Conservation (phyloP, 2,888 invertebrate genomes). For the Thera obeliscata region DNA sequence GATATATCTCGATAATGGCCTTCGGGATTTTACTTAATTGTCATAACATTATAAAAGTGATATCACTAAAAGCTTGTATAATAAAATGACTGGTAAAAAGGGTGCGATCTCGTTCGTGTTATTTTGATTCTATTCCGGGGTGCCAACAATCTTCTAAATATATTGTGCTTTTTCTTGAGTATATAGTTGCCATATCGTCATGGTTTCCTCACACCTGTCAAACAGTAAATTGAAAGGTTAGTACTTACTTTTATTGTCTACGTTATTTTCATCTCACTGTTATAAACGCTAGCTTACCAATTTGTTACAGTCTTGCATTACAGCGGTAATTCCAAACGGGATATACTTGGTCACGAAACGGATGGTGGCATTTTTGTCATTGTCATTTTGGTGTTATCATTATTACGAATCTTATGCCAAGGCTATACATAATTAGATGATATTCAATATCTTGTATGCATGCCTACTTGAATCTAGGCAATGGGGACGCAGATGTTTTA, state of each 20-base stretch:
- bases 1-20: neutral
- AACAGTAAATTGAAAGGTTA: constrained; percentile 8
- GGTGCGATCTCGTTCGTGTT: neutral
- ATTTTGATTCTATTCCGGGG: neutral
- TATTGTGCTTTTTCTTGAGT: neutral
- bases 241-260: neutral
- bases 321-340: constrained; percentile 65
- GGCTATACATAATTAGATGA: constrained; percentile 43
- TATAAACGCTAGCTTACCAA: constrained; percentile 41
- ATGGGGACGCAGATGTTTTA: constrained; percentile 54
- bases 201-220: neutral
- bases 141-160: no score
- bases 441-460: constrained; percentile 37
- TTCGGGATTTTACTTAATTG: neutral
- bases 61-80: neutral
- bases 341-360: constrained; percentile 66
- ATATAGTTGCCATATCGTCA: neutral
- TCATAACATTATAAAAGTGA: neutral
- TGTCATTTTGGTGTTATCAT: constrained; percentile 58
- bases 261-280: constrained; percentile 22
- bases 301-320: constrained; percentile 60
- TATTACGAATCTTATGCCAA: constrained; percentile 47
- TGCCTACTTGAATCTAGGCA: constrained; percentile 45
- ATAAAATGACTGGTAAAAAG: neutral
- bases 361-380: constrained; percentile 64